These are phyloP conservation scores for Hetaerina titia DNA, from an alignment of 2,888 invertebrate species.

Conservation along the genomic window DNA sequence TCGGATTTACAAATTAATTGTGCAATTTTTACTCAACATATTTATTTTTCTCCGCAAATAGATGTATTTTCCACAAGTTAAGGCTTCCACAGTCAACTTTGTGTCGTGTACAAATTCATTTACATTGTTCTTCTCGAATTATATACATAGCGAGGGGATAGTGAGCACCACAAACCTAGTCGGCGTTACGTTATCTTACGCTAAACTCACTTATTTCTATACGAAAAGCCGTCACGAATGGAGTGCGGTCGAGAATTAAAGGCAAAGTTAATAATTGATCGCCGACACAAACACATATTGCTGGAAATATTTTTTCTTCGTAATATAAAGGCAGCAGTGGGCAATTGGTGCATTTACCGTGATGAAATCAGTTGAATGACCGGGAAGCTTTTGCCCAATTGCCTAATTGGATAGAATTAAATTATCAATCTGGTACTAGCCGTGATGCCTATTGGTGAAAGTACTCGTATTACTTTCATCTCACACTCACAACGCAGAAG, in stretches of 20 bases:
- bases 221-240: neutral
- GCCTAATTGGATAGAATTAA: neutral
- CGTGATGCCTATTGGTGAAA: neutral
- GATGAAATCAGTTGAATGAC: neutral
- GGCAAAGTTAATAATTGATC: neutral
- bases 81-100: too few relatives aligned
- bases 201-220: neutral
- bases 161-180: neutral
- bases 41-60: too few relatives aligned
- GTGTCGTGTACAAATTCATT: too few relatives aligned
- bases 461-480: neutral
- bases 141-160: neutral
- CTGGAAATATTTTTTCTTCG: neutral
- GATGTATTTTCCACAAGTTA: too few relatives aligned
- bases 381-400: neutral
- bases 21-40: too few relatives aligned
- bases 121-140: too few relatives aligned
- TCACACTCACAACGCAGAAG: neutral
- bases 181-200: neutral
- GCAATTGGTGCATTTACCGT: neutral
- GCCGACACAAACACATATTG: neutral
- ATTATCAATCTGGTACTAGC: neutral
- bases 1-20: too few relatives aligned
- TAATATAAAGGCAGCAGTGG: neutral
- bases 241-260: neutral